Conservation (phyloP, 2,797 vertebrate genomes). For the Steatocranus sp. region DNA sequence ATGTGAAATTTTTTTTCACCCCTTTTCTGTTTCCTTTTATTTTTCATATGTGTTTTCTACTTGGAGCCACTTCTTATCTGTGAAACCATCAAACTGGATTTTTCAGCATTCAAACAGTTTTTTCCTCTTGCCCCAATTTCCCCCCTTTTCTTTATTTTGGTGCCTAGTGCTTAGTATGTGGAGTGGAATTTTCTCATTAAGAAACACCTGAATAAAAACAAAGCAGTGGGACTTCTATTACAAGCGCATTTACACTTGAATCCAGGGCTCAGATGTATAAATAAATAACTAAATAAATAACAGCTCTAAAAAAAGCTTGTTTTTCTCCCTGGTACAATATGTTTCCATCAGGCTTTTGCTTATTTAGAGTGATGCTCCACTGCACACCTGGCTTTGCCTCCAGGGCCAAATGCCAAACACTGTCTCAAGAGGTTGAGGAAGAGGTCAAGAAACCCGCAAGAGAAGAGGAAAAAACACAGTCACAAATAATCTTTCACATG, state of each 20-base stretch:
- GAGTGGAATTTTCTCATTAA: neutral
- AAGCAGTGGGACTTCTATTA: neutral
- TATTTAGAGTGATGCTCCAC: neutral
- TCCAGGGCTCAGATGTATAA: neutral
- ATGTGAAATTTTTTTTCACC: neutral
- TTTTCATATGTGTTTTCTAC: neutral
- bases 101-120: neutral
- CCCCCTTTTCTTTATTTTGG: neutral
- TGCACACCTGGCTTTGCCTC: neutral
- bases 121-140: neutral
- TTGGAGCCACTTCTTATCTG: neutral
- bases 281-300: neutral
- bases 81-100: neutral
- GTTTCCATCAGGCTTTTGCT: neutral
- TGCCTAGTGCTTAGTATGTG: neutral
- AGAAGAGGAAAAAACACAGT: neutral
- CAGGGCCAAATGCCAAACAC: neutral
- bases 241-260: neutral
- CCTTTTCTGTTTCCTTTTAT: neutral
- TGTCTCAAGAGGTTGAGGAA: neutral
- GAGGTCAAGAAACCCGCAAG: neutral
- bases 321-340: neutral
- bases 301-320: neutral
- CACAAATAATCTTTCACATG: neutral
- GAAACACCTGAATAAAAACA: neutral